These are phyloP conservation scores for Heliocidaris erythrogramma DNA, from an alignment of 35 echinoderm and acorn worm species.

Conservation along the genomic window DNA sequence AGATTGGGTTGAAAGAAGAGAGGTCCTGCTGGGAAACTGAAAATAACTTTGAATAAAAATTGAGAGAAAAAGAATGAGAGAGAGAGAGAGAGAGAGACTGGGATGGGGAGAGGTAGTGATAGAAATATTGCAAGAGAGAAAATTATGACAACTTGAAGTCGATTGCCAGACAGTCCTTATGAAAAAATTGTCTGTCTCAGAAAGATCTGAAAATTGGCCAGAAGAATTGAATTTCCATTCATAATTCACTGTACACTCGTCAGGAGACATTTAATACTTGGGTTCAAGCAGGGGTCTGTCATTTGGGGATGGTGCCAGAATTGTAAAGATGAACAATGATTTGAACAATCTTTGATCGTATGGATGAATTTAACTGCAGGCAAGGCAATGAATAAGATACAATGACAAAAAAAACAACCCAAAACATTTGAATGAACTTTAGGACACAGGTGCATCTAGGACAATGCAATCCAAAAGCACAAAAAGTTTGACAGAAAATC, in stretches of 20 bases:
- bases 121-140: background rate
- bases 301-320: background rate
- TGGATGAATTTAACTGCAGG: background rate
- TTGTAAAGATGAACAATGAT: background rate
- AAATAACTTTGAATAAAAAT: background rate
- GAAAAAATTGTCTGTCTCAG: background rate
- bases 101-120: background rate
- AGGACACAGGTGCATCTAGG: background rate
- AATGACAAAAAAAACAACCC: background rate
- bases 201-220: background rate
- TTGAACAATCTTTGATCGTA: background rate
- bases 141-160: background rate
- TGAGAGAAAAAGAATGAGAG: background rate
- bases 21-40: background rate
- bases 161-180: background rate
- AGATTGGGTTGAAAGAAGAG: background rate
- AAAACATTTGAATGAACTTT: background rate
- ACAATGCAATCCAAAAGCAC: background rate
- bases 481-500: background rate
- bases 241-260: background rate
- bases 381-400: background rate
- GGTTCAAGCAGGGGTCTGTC: background rate
- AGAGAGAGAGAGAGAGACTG: background rate
- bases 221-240: conserved; percentile 11
- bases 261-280: background rate